Evolutionary conservation across 2,113 vertebrate genomes (phyloP).

Genomic region (Gallinago media): DNA sequence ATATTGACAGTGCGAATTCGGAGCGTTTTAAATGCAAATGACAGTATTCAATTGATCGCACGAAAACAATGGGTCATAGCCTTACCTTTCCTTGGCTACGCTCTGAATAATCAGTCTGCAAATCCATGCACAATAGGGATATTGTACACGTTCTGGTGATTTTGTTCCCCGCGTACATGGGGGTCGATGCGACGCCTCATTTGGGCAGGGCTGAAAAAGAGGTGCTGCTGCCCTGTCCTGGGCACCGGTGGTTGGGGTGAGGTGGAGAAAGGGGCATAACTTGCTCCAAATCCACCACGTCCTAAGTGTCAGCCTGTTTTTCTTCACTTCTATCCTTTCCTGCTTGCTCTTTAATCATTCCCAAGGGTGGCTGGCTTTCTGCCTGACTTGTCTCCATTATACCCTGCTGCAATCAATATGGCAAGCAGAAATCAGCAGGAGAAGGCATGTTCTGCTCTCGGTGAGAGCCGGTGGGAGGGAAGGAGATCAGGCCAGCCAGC

Average conservation of each 20-base stretch:
- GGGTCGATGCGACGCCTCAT: neutral
- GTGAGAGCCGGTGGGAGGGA: constrained; percentile 38
- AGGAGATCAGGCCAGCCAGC: constrained; percentile 46
- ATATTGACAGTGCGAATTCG: constrained; percentile 76
- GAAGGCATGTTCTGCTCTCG: constrained; percentile 52
- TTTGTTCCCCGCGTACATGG: neutral
- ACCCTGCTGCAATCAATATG: constrained; percentile 66
- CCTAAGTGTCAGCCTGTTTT: constrained; percentile 44
- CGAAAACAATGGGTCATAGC: constrained; percentile 56
- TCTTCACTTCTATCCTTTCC: constrained; percentile 34
- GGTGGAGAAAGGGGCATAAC: neutral
- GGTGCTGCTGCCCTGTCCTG: neutral
- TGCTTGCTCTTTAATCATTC: constrained; percentile 60
- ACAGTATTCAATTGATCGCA: constrained; percentile 77
- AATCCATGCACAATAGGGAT: constrained; percentile 58
- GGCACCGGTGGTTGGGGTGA: neutral
- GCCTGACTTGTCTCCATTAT: constrained; percentile 66
- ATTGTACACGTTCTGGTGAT: constrained; percentile 46
- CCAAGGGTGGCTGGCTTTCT: constrained; percentile 64
- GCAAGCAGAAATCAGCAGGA: constrained; percentile 62
- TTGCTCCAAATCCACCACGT: constrained; percentile 16
- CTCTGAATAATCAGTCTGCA: constrained; percentile 62
- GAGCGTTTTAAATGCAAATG: constrained; percentile 79
- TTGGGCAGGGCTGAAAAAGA: neutral
- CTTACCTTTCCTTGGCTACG: constrained; percentile 55